Conservation (phyloP, 2,888 invertebrate species). For the Lutraria lutraria region DNA sequence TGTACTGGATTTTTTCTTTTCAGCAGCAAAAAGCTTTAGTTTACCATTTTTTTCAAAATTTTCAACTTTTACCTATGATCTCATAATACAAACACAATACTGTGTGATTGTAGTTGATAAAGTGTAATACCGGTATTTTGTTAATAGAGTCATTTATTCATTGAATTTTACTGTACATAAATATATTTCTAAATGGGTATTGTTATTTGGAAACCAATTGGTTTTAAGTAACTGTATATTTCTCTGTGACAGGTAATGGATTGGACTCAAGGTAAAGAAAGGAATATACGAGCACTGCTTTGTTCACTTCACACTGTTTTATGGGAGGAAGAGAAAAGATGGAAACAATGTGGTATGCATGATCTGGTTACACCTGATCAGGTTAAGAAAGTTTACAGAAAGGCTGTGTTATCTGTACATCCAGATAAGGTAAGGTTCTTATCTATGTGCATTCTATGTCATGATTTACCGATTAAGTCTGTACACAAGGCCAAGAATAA, state of each 20-base stretch:
- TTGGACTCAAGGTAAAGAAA: slow-evolving; percentile 97
- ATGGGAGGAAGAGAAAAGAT: slow-evolving; percentile 95
- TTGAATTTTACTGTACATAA: no score
- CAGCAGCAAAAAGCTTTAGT: no score
- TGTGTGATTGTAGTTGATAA: no score
- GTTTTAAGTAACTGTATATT: not conserved
- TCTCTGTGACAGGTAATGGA: slow-evolving; percentile 89
- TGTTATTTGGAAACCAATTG: not conserved
- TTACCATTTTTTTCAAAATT: no score
- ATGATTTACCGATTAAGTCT: no score
- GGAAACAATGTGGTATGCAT: slow-evolving; percentile 97
- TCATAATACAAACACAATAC: no score
- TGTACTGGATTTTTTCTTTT: no score
- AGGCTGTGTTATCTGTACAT: slow-evolving; percentile 98
- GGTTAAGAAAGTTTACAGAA: slow-evolving; percentile 98
- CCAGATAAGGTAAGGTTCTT: slow-evolving; percentile 95
- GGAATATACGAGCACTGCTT: slow-evolving; percentile 97
- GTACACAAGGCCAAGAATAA: no score
- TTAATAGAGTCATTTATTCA: no score
- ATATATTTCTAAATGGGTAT: no score
- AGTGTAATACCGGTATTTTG: no score
- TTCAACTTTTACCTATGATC: no score
- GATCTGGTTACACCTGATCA: slow-evolving; percentile 96
- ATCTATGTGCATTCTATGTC: not conserved
- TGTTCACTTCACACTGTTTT: slow-evolving; percentile 97